Conservation (phyloP, 2,113 vertebrate genomes). For the Bos indicus region DNA sequence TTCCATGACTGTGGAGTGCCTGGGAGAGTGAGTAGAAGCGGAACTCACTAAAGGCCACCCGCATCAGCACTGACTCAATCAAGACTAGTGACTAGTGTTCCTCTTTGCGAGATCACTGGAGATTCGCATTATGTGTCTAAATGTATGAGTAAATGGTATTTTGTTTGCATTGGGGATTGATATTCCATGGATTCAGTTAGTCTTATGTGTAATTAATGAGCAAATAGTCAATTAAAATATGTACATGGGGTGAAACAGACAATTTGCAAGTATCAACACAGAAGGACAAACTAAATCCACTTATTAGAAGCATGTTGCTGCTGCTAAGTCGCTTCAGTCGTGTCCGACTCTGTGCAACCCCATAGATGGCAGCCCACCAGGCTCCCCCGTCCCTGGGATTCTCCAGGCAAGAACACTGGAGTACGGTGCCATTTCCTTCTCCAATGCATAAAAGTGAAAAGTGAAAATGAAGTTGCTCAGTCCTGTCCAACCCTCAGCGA, state of each 20-base stretch:
- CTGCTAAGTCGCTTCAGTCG: no score
- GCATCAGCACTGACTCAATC: background rate
- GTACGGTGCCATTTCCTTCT: no score
- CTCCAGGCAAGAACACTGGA: no score
- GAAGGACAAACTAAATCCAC: background rate
- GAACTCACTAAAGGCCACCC: background rate
- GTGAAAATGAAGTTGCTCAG: no score
- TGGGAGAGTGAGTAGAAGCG: background rate
- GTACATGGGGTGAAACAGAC: background rate
- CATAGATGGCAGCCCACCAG: no score
- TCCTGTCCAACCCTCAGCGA: no score
- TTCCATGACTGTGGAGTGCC: background rate
- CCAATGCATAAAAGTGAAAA: no score
- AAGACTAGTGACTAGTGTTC: background rate
- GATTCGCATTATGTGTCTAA: background rate
- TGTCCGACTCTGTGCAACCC: no score
- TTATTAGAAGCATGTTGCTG: background rate
- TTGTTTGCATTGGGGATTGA: background rate
- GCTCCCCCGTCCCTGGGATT: no score
- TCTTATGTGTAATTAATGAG: background rate
- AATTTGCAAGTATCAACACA: background rate
- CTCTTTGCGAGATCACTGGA: background rate
- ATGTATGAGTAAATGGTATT: background rate
- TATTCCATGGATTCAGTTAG: background rate
- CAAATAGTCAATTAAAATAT: slow-evolving; percentile 12